Evolutionary conservation across 2,113 vertebrate genomes (phyloP), one percentile per base, ranked within the genome.

Genomic region (Stegostoma tigrinum): DNA sequence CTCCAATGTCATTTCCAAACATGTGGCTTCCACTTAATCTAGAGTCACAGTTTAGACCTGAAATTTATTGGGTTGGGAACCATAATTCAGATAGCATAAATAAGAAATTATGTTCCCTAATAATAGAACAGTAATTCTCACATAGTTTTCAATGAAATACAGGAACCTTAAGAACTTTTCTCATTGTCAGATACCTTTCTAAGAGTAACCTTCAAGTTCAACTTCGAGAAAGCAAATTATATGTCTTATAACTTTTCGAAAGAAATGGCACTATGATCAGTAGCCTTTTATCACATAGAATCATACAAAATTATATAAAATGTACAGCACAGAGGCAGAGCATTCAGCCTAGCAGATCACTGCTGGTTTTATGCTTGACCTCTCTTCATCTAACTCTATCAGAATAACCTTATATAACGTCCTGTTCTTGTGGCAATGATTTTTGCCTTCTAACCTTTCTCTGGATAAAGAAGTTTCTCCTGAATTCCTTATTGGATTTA

Each of bases 141-240:
- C 15, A 24, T 68, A 24, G n/a, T 94, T 94, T 94, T 27, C 55
- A 94, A 68, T 68, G 38, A 94, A 94, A 94, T 66, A 94, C 23
- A 94, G 42, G 15, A 66, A 34, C 64, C 24, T 94, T 21, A 66
- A 93, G 48, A 55, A 66, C 14, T 67, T 93, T 67, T n/a, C 61
- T 94, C 8, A 66, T 52, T 68, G 64, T 10, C 2, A 21, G 34
- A 64, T 94, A 91, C 34, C 19, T 67, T 94, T 93, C 34, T 19
- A 93, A 19, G 7, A 93, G 86, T 52, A 23, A 89, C 55, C 27
- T 89, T 89, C 34, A 67, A 19, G 34, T n/a, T 93, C 66, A 89
- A 55, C 90, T 61, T 66, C 38, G n/a, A 67, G n/a, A 67, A 42
- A 64, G 64, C 14, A 93, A 64, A 34, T 93, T 64, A 38, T 64